Base-by-base conservation (phyloP, 2,888 invertebrate species). In the Tinea pellionella region DNA sequence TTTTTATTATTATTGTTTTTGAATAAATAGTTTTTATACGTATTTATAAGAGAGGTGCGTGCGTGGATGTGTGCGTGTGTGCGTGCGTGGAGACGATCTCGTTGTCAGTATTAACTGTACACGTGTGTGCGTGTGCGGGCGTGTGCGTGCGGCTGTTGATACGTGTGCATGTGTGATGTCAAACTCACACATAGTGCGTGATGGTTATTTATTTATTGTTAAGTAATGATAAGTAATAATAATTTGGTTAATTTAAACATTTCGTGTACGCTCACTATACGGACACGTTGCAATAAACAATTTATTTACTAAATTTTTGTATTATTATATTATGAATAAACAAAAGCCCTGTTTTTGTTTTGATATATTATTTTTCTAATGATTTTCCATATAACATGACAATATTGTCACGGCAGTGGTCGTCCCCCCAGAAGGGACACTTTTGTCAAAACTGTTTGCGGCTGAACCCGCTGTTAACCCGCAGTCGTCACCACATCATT, bases 81-180 rank as follows among this genome's bases (percentile, higher is more conserved):
- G 59, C 30, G 15, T 6, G 43, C 62, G 60, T 55, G 41, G 42
- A 56, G 63, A 65, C 72, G 75, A 72, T 71, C 70, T 72, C 69
- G 73, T 72, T 72, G 81, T 78, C 83, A 86, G 85, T 85, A 85
- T 86, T 86, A 85, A 72, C 68, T 16, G 29, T 8, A 30, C 4
- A 12, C 15, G 57, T 24, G 32, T 16, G 9, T 9, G 3, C n/a
- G n/a, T 11, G n/a, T 16, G 13, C 11, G 18, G 7, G 18, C 16
- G 53, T 53, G 53, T 16, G 18, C 11, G 12, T 74, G 69, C 67
- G 69, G 66, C 71, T 70, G 75, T 77, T 75, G 73, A 71, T 75
- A 79, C 73, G 30, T 30, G 30, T 30, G 30, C 9, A 9, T 30
- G 9, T 37, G n/a, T 37, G n/a, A 12, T 29, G 9, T 13, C 41